Conservation (phyloP, 1,140 invertebrate genomes). For the Artemia franciscana region DNA sequence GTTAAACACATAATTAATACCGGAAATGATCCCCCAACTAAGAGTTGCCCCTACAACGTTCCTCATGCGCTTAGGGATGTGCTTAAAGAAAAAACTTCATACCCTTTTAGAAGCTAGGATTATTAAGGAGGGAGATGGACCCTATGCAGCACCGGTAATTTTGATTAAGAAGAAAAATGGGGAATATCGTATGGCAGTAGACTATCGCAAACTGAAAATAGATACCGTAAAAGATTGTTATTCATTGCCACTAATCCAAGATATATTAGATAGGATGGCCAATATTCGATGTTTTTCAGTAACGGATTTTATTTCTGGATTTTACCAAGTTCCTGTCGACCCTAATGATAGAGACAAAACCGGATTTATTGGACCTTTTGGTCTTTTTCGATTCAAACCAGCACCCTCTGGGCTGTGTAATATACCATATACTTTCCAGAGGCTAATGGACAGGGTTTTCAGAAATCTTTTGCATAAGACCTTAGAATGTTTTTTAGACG, state of each 20-base stretch:
- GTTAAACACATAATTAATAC: too few relatives aligned
- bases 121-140: too few relatives aligned
- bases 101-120: too few relatives aligned
- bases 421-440: constrained; percentile 11
- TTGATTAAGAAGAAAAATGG: too few relatives aligned
- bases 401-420: constrained; percentile 15
- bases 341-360: neutral
- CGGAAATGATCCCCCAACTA: too few relatives aligned
- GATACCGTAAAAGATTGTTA: neutral
- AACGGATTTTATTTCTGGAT: neutral
- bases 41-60: too few relatives aligned
- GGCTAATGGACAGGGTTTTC: constrained; percentile 11
- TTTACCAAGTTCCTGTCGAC: neutral
- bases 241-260: neutral
- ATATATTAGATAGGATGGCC: neutral
- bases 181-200: too few relatives aligned
- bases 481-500: neutral
- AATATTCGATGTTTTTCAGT: neutral
- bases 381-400: constrained; percentile 10
- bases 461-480: constrained; percentile 8
- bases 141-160: too few relatives aligned
- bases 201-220: neutral
- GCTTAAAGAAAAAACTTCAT: too few relatives aligned
- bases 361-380: constrained; percentile 16
- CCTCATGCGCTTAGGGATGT: too few relatives aligned